Conservation (phyloP, 1,140 invertebrate genomes). For the Anagrus nilaparvatae region DNA sequence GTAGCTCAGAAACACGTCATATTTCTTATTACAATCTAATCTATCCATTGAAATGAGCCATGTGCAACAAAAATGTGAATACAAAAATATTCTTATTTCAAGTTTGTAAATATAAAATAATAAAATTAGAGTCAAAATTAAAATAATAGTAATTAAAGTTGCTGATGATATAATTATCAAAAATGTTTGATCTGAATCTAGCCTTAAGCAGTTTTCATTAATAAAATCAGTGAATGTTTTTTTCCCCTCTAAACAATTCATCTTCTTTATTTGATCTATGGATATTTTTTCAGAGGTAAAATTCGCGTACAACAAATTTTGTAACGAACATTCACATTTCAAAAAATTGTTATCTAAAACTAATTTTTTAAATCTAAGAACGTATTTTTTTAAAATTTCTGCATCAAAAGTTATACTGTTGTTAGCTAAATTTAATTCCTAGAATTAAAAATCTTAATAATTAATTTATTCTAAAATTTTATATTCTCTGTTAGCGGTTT, state of each 20-base stretch:
- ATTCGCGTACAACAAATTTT: no score
- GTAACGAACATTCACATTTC: no score
- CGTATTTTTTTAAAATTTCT: not conserved
- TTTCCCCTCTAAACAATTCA: slow-evolving; percentile 33
- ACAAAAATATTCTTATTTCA: slow-evolving; percentile 62
- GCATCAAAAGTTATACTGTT: not conserved
- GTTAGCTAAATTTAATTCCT: no score
- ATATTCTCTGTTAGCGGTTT: no score
- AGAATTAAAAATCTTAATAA: no score
- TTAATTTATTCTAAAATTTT: no score
- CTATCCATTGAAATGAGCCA: slow-evolving; percentile 61
- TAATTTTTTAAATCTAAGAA: slow-evolving; percentile 22
- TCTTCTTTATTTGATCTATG: slow-evolving; percentile 30
- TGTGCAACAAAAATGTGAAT: slow-evolving; percentile 51
- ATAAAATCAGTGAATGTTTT: slow-evolving; percentile 34
- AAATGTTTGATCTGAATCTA: slow-evolving; percentile 33
- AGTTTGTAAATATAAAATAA: slow-evolving; percentile 54
- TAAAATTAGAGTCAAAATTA: slow-evolving; percentile 36
- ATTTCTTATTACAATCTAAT: slow-evolving; percentile 64
- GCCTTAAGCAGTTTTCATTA: slow-evolving; percentile 44
- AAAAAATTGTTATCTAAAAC: no score
- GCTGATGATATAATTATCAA: slow-evolving; percentile 36
- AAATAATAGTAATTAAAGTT: slow-evolving; percentile 41
- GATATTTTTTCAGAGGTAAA: no score
- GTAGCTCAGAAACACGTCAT: slow-evolving; percentile 82